These are phyloP conservation scores for Cuniculus paca DNA, from an alignment of 2,797 vertebrate species.

Conservation along the genomic window DNA sequence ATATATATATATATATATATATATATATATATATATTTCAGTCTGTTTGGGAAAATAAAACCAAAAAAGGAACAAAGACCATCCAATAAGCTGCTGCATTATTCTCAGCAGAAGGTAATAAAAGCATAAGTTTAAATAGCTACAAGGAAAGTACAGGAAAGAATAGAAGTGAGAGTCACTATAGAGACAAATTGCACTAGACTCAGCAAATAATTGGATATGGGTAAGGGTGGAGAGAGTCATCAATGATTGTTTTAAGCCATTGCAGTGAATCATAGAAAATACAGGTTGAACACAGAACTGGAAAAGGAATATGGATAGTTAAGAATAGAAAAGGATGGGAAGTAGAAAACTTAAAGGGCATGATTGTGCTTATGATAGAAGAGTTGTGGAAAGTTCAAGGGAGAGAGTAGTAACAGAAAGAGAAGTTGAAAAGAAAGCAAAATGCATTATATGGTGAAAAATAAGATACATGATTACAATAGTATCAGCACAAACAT, in stretches of 20 bases:
- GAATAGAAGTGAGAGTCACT: not conserved
- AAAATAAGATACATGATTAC: not conserved
- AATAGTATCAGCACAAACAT: constrained; percentile 15
- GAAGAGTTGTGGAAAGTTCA: not conserved
- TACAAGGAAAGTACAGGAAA: not conserved
- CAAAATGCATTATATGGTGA: not conserved
- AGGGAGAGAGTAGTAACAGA: not conserved
- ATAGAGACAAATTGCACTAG: not conserved
- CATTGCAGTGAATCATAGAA: not conserved
- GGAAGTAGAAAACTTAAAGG: not conserved
- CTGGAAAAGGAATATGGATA: not conserved
- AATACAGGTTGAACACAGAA: not conserved
- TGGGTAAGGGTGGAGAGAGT: not conserved
- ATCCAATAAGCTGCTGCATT: not conserved
- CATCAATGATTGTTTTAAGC: not conserved
- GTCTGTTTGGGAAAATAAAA: not conserved
- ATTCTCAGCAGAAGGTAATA: not conserved
- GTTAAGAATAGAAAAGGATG: not conserved
- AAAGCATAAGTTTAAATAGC: constrained; percentile 39
- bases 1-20: not conserved
- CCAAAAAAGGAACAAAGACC: not conserved
- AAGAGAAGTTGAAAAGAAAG: not conserved
- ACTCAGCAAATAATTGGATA: not conserved
- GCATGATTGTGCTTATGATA: not conserved
- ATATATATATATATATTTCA: not conserved